Percentiles rank a stretch among this genome's conserved stretches.
These are phyloP conservation scores for Xanthia icteritia DNA, from an alignment of 2,888 invertebrate species.

Conservation along the genomic window DNA sequence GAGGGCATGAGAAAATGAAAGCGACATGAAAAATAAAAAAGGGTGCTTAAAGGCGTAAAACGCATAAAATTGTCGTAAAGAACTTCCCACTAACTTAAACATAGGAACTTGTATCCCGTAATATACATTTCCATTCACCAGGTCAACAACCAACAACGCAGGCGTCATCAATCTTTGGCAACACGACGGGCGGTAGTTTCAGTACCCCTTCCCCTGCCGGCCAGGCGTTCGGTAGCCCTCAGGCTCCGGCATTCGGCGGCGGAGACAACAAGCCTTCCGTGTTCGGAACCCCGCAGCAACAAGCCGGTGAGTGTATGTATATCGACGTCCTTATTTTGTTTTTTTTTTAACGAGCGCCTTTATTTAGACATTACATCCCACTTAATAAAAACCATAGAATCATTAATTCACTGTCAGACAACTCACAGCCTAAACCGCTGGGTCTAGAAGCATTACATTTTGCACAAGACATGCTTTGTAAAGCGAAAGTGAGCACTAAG, in stretches of 20 bases:
- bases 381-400: no score
- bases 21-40: no score
- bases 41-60: background rate
- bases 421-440: no score
- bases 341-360: background rate
- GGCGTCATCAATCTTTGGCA: conserved; percentile 82
- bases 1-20: background rate
- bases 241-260: conserved; percentile 72
- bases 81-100: background rate
- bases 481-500: background rate
- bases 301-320: conserved; percentile 67
- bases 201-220: conserved; percentile 77
- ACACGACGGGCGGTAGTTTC: conserved; percentile 80
- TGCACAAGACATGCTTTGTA: background rate
- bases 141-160: conserved; percentile 84
- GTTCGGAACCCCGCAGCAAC: conserved; percentile 84
- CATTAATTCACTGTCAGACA: background rate
- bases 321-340: background rate
- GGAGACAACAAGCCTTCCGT: conserved; percentile 75
- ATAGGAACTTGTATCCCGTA: background rate
- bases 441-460: background rate
- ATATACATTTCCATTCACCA: conserved; percentile 42
- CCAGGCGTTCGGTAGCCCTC: conserved; percentile 79
- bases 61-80: background rate
- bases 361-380: background rate